Base-by-base conservation (phyloP, 2,888 invertebrate species). In the Emmelina monodactyla region DNA sequence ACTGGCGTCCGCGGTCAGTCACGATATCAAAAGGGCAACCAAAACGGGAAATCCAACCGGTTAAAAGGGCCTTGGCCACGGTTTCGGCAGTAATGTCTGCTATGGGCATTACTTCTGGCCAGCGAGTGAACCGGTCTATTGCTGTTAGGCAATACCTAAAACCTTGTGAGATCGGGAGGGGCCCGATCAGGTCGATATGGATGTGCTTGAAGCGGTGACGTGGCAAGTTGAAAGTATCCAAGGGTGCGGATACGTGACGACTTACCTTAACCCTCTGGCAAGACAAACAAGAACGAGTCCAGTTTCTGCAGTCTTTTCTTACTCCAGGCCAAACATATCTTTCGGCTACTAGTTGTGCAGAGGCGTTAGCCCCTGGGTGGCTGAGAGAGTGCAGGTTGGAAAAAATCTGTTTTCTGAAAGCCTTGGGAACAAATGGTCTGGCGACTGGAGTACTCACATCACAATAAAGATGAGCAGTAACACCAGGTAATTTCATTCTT, bases 11-110 rank as follows among this genome's bases (percentile, higher is more conserved):
- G 1, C 45, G 40, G 30, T 52, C 48, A 2, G 48, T 46, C 1
- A 46, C 41, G 3, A 51, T 47, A 5, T 45, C 33, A 2, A 38
- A 43, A 2, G 71, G 73, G 7, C 55, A 47, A 1, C 72, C 71
- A 37, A 56, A 73, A 6, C 67, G 43, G 1, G 66, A 35, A 1
- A 79, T 54, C 76, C 70, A 79, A 0, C n/a, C n/a, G n/a, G 33
- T 22, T 12, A 55, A 35, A 4, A 78, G 50, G 2, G 60, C 54
- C n/a, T 38, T 22, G 1, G 61, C 60, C 2, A 59, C 54, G 0
- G 61, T 54, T 34, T 54, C 58, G 0, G 62, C 64, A 1, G 59
- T 57, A 10, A 60, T 61, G 33, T 66, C 53, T 1, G 15, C 9
- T 1, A 66, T 29, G 0, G 67, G 63, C 7, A 50, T 39, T 1